Conservation (phyloP, 2,797 vertebrate species). For the Bovichtus variegatus region DNA sequence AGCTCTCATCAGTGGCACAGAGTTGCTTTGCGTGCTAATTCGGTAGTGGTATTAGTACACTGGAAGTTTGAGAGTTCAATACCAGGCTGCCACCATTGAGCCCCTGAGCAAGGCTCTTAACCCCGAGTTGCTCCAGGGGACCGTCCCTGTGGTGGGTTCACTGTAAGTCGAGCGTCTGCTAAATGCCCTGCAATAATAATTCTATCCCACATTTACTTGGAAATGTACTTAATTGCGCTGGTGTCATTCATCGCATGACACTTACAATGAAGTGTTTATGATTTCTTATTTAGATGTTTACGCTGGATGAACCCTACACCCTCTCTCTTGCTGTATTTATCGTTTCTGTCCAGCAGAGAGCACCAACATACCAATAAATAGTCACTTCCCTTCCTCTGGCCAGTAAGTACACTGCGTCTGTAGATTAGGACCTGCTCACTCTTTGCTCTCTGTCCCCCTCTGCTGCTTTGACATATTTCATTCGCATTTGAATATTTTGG, state of each 20-base stretch:
- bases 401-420: background rate
- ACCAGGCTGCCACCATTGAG: too few species aligned
- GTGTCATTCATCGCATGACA: conserved; percentile 10
- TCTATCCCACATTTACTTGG: background rate
- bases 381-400: background rate
- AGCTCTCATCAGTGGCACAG: background rate
- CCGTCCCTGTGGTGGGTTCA: too few species aligned
- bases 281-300: conserved; percentile 7
- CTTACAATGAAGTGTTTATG: conserved; percentile 17
- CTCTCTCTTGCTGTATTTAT: conserved; percentile 33
- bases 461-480: conserved; percentile 31
- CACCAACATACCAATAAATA: conserved; percentile 50
- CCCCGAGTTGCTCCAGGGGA: too few species aligned
- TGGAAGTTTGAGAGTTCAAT: too few species aligned
- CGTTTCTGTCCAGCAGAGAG: conserved; percentile 67
- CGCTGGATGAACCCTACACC: background rate
- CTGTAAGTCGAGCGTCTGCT: too few species aligned
- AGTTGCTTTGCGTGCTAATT: conserved; percentile 2
- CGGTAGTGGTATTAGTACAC: too few species aligned
- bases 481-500: background rate
- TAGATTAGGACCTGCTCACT: background rate
- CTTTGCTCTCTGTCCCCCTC: conserved; percentile 52
- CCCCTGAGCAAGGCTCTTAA: too few species aligned
- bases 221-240: background rate
- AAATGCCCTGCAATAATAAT: too few species aligned